Percentiles rank a stretch among this genome's conserved stretches.
phyloP scores from a whole-genome alignment of 2,888 invertebrate genomes.

The Acleris literana region DNA sequence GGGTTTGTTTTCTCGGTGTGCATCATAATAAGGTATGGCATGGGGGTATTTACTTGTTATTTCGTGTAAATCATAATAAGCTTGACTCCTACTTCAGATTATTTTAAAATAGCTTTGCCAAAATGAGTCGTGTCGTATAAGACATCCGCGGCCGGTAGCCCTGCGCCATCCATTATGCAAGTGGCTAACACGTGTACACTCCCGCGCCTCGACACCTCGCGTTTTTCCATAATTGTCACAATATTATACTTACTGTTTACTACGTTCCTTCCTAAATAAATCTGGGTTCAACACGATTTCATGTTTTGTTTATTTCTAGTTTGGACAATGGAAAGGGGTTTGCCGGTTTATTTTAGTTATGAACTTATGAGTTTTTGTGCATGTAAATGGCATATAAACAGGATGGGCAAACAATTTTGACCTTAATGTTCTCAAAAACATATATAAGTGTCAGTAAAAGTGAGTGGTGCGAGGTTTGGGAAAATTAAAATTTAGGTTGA shows the following conservation, averaged over 20 bases:
- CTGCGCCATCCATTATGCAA: constrained; percentile 74
- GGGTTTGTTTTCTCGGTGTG: too few species aligned
- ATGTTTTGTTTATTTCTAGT: constrained; percentile 25
- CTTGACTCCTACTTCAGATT: background rate
- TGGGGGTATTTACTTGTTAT: too few species aligned
- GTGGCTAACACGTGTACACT: constrained; percentile 75
- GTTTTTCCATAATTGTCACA: constrained; percentile 75
- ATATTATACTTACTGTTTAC: constrained; percentile 64
- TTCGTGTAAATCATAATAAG: too few species aligned
- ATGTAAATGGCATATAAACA: background rate
- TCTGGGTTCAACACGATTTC: constrained; percentile 28
- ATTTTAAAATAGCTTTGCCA: background rate
- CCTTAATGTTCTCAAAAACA: too few species aligned
- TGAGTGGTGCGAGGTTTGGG: too few species aligned
- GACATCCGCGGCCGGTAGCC: constrained; percentile 48
- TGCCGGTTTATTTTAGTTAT: constrained; percentile 27
- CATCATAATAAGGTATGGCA: too few species aligned
- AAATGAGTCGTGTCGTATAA: constrained; percentile 3
- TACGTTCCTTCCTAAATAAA: constrained; percentile 51
- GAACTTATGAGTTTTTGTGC: constrained; percentile 24
- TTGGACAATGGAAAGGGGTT: constrained; percentile 28
- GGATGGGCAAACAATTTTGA: background rate
- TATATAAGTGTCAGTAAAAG: too few species aligned
- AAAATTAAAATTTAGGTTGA: too few species aligned
- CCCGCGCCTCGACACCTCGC: constrained; percentile 69